phyloP scores from a whole-genome alignment of 2,113 vertebrate species.

The Upupa epops region DNA sequence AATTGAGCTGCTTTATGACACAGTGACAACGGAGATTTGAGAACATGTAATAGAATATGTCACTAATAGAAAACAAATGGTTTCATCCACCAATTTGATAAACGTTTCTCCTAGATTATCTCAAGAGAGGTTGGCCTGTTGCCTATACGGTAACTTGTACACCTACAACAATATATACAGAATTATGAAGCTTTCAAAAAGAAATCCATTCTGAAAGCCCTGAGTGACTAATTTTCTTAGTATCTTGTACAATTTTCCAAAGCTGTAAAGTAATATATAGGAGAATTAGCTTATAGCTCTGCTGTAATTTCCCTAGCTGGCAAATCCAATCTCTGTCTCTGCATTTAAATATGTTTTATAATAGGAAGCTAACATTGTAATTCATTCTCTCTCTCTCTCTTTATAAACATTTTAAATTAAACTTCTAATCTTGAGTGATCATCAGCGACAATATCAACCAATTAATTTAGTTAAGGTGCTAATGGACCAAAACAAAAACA shows the following conservation, averaged over 20 bases:
- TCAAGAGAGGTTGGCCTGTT: background rate
- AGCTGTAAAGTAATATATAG: background rate
- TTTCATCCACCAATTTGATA: background rate
- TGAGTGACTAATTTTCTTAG: background rate
- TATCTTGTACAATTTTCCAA: background rate
- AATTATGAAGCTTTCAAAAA: background rate
- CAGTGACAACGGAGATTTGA: background rate
- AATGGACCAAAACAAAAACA: too few species aligned
- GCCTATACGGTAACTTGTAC: background rate
- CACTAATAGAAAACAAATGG: background rate
- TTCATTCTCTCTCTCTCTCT: background rate
- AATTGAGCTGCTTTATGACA: background rate
- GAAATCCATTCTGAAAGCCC: constrained; percentile 2
- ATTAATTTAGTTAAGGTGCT: too few species aligned
- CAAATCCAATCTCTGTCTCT: constrained; percentile 10
- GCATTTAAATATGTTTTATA: constrained; percentile 36
- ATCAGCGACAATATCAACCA: too few species aligned
- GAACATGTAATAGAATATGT: background rate
- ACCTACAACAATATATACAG: accelerated
- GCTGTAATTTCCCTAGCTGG: constrained; percentile 38
- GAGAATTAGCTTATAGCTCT: constrained; percentile 16
- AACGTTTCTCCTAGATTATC: background rate
- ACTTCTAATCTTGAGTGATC: background rate
- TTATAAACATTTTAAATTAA: constrained; percentile 1
- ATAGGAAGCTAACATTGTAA: background rate